Conservation (phyloP, 2,113 vertebrate genomes). For the Astur gentilis region DNA sequence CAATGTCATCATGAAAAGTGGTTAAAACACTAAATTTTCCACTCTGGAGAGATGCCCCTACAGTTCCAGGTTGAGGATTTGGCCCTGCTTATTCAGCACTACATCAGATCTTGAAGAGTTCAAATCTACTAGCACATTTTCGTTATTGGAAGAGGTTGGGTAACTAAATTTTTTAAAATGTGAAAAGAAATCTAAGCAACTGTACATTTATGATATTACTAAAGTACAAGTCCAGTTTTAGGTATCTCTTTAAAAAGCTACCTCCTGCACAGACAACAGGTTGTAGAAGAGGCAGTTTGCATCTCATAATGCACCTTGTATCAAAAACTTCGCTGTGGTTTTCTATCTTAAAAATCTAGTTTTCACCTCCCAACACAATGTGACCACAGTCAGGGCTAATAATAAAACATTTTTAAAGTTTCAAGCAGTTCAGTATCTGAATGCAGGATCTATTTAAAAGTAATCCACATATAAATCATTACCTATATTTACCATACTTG, state of each 20-base stretch:
- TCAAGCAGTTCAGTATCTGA: not conserved
- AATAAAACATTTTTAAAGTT: not conserved
- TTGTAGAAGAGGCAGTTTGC: not conserved
- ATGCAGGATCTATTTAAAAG: not conserved
- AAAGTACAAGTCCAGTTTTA: not conserved
- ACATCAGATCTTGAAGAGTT: not conserved
- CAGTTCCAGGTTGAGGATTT: not conserved
- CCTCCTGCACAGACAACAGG: not conserved
- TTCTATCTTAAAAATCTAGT: not conserved
- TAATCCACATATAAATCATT: not conserved
- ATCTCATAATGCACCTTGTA: not conserved
- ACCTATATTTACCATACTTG: not conserved
- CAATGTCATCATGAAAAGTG: not conserved
- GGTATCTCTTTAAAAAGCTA: not conserved
- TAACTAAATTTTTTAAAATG: not conserved
- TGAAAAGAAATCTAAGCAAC: not conserved
- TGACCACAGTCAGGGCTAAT: not conserved
- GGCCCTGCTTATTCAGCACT: not conserved
- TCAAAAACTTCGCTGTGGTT: not conserved
- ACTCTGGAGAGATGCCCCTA: not conserved
- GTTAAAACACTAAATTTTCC: not conserved
- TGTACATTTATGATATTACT: not conserved
- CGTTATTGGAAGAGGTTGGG: not conserved
- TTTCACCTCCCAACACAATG: not conserved
- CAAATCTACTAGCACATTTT: not conserved